A percentile compares a stretch with the other conserved stretches of the same genome.
Evolutionary conservation across 2,888 invertebrate species (phyloP).

Genomic region (Pollenia labialis): DNA sequence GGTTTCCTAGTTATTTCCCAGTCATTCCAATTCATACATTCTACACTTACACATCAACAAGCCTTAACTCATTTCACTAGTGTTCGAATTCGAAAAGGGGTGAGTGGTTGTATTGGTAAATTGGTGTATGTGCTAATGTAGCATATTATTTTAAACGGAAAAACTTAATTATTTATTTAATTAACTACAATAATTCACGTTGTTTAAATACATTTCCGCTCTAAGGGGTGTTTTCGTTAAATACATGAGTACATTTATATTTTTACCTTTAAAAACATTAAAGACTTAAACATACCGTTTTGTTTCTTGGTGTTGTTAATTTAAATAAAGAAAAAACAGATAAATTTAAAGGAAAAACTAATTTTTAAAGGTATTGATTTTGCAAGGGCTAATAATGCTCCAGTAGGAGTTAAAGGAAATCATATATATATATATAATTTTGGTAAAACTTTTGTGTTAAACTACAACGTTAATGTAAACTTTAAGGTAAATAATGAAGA

Average conservation of each 20-base stretch:
- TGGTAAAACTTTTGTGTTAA: too few species aligned
- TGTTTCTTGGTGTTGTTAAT: background rate
- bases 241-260: conserved; percentile 12
- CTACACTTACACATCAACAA: background rate
- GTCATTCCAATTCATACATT: background rate
- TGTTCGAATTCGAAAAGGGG: background rate
- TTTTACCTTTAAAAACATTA: background rate
- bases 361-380: background rate
- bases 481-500: too few species aligned
- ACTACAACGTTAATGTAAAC: too few species aligned
- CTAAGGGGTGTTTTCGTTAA: conserved; percentile 27
- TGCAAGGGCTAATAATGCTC: background rate
- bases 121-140: conserved; percentile 22
- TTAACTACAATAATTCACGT: conserved; percentile 63
- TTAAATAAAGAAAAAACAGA: background rate
- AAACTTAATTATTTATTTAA: conserved; percentile 70
- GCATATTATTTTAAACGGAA: conserved; percentile 61
- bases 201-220: conserved; percentile 59
- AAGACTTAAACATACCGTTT: background rate
- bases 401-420: too few species aligned
- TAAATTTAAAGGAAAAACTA: background rate
- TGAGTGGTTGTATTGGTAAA: background rate
- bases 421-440: too few species aligned
- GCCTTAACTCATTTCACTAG: conserved; percentile 9
- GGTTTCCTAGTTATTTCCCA: background rate